Percentiles rank a stretch among this genome's conserved stretches.
phyloP scores from a whole-genome alignment of 30 jellyfish, hydroid and myxozoan species.

The Hydra vulgaris region DNA sequence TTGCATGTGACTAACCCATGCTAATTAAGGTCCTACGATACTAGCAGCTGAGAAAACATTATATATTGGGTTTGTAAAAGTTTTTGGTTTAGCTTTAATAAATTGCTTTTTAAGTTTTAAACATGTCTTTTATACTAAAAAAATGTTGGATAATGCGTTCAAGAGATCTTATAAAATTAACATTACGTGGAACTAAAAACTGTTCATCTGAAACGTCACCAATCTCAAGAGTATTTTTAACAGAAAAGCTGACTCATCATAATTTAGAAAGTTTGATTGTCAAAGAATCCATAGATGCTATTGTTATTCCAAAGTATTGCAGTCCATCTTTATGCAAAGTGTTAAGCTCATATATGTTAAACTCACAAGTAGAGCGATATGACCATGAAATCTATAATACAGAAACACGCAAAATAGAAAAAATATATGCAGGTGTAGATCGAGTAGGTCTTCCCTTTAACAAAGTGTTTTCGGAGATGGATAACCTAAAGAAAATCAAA shows the following conservation, averaged over 20 bases:
- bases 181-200: too few species aligned
- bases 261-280: neutral
- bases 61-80: too few species aligned
- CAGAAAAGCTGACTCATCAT: neutral
- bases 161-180: too few species aligned
- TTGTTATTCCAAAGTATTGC: conserved; percentile 1
- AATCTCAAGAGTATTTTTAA: neutral
- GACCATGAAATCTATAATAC: neutral
- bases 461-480: neutral
- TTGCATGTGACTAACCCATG: too few species aligned
- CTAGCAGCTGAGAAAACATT: too few species aligned
- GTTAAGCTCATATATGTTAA: neutral
- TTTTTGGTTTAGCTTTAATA: too few species aligned
- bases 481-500: neutral
- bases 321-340: neutral
- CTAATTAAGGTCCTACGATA: too few species aligned
- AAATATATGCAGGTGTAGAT: conserved; percentile 4
- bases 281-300: neutral
- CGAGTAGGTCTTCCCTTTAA: neutral
- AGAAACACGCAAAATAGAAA: neutral
- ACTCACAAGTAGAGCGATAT: neutral
- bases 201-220: neutral
- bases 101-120: too few species aligned
- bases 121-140: too few species aligned
- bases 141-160: too few species aligned